These are phyloP conservation scores for Jordanella pulchra DNA, from an alignment of 2,797 vertebrate genomes.

Conservation along the genomic window DNA sequence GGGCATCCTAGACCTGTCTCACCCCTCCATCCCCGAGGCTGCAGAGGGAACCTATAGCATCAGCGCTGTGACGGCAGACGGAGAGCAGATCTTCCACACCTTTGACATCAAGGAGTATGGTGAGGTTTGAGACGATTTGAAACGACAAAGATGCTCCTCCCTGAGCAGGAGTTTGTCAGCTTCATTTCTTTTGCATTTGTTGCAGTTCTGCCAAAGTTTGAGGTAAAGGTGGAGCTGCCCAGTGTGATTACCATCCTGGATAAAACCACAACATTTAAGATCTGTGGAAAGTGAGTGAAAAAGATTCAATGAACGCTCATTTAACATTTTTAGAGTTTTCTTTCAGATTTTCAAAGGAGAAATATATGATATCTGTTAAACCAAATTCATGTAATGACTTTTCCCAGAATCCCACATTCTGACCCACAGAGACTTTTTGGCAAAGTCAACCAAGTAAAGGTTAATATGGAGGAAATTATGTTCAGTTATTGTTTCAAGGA, in stretches of 20 bases:
- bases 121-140: constrained; percentile 35
- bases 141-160: background rate
- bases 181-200: constrained; percentile 18
- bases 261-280: constrained; percentile 50
- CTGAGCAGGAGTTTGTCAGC: background rate
- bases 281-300: constrained; percentile 85
- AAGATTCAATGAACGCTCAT: background rate
- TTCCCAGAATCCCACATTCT: background rate
- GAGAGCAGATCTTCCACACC: constrained; percentile 43
- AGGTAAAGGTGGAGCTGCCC: constrained; percentile 76
- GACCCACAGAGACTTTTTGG: no score
- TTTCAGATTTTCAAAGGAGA: no score
- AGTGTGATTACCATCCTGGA: constrained; percentile 73
- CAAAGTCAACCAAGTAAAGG: no score
- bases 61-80: constrained; percentile 47
- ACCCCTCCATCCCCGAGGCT: constrained; percentile 77
- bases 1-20: constrained; percentile 82
- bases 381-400: background rate
- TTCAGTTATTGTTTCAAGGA: no score
- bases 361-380: background rate
- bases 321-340: background rate
- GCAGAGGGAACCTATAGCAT: constrained; percentile 77
- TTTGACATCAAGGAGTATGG: constrained; percentile 82
- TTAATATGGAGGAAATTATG: no score
- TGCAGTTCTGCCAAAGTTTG: constrained; percentile 83